A percentile compares a stretch with the other conserved stretches of the same genome.
These are phyloP conservation scores for Zaprionus vittiger DNA, from an alignment of 1,140 invertebrate genomes.

Conservation along the genomic window DNA sequence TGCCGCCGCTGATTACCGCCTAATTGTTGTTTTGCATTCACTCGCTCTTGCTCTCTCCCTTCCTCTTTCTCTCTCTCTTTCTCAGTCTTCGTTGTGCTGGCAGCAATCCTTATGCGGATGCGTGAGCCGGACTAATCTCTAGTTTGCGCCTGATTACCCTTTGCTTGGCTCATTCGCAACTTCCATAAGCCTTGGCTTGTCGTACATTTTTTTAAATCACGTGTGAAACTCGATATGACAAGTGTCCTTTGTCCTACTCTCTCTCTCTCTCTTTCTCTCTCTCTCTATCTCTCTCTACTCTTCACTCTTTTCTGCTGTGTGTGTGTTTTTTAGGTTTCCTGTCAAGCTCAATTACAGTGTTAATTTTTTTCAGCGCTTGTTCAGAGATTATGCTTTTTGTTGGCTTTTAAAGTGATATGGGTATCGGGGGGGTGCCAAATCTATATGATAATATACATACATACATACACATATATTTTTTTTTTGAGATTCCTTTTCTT, in stretches of 20 bases:
- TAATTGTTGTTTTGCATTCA: conserved; percentile 60
- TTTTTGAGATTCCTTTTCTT: conserved; percentile 6
- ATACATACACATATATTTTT: neutral
- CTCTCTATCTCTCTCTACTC: neutral
- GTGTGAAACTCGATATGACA: conserved; percentile 72
- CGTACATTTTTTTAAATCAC: conserved; percentile 68
- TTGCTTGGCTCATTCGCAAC: conserved; percentile 52
- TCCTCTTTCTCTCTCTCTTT: neutral
- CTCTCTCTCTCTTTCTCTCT: conserved; percentile 1
- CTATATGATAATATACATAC: conserved; percentile 15
- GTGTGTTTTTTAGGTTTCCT: conserved; percentile 83
- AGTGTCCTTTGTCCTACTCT: conserved; percentile 62
- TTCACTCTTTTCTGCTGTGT: conserved; percentile 3
- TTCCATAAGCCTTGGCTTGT: conserved; percentile 47
- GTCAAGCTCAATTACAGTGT: conserved; percentile 81
- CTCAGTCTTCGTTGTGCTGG: too few relatives aligned
- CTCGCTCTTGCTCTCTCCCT: neutral
- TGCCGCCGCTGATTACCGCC: conserved; percentile 40
- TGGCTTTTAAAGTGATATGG: conserved; percentile 23
- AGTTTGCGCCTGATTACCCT: conserved; percentile 74
- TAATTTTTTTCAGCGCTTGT: conserved; percentile 66
- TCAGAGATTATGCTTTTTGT: conserved; percentile 2
- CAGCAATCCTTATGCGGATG: neutral
- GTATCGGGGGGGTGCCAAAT: conserved; percentile 20
- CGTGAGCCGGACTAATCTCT: conserved; percentile 55